A percentile compares a stretch with the other conserved stretches of the same genome.
phyloP scores from a whole-genome alignment of 2,797 vertebrate species.

The Chrysocyon brachyurus region DNA sequence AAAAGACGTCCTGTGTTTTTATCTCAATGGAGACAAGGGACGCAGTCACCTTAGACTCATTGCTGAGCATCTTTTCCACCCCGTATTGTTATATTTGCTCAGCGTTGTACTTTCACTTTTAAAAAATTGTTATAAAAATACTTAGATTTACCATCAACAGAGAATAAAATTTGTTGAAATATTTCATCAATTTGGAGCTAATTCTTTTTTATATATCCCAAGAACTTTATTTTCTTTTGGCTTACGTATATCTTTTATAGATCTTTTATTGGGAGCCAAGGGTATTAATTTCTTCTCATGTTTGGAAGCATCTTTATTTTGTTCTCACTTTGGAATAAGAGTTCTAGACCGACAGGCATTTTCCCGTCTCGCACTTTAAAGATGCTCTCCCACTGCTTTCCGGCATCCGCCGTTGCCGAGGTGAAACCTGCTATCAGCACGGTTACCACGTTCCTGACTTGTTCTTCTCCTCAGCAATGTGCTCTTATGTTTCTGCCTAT shows the following conservation, averaged over 20 bases:
- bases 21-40: not conserved
- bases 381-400: not conserved
- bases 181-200: not conserved
- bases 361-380: not conserved
- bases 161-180: not conserved
- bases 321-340: not conserved
- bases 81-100: not conserved
- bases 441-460: not conserved
- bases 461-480: not conserved
- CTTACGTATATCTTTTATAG: not conserved
- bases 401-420: not conserved
- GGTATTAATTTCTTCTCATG: not conserved
- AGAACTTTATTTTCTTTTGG: not conserved
- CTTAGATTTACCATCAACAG: not conserved
- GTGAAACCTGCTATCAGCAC: not conserved
- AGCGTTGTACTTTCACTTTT: not conserved
- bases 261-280: not conserved
- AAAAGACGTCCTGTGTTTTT: not conserved
- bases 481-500: not conserved
- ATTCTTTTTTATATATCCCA: not conserved
- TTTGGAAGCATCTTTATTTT: not conserved
- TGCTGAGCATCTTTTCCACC: not conserved
- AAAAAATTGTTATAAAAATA: not conserved
- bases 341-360: not conserved
- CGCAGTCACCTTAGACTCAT: not conserved